phyloP scores from a whole-genome alignment of 2,113 vertebrate genomes.

The Myrmecobius fasciatus region DNA sequence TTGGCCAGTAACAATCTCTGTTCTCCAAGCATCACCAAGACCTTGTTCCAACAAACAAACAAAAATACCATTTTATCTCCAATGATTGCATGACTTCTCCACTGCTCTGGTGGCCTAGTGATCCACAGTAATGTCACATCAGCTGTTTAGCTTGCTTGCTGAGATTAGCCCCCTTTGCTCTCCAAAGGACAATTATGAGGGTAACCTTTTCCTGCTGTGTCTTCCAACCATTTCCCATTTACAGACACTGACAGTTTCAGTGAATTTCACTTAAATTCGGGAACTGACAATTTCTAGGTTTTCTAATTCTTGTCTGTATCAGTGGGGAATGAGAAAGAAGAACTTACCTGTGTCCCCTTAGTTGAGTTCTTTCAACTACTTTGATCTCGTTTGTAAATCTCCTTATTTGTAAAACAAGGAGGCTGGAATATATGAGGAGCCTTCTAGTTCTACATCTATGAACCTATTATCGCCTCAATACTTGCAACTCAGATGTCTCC shows the following conservation, averaged over 20 bases:
- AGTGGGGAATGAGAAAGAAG: neutral
- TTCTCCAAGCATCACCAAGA: neutral
- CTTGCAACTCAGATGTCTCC: neutral
- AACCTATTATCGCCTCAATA: neutral
- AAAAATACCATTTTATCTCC: neutral
- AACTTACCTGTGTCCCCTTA: neutral
- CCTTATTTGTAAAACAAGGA: neutral
- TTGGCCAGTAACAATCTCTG: neutral
- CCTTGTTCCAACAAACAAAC: neutral
- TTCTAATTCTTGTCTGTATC: neutral
- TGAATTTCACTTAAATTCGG: neutral
- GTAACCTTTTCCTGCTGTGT: neutral
- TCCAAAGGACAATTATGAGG: neutral
- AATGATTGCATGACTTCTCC: neutral
- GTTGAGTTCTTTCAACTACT: neutral
- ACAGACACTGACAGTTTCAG: neutral
- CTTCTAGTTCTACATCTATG: neutral
- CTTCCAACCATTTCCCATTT: neutral
- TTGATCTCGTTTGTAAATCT: neutral
- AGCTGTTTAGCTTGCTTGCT: neutral
- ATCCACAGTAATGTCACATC: neutral
- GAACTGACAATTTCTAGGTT: neutral
- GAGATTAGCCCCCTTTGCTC: neutral
- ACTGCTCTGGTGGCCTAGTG: neutral
- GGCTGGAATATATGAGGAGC: neutral